Conservation (phyloP, 2,113 vertebrate species). For the Ariopsis seemanni region DNA sequence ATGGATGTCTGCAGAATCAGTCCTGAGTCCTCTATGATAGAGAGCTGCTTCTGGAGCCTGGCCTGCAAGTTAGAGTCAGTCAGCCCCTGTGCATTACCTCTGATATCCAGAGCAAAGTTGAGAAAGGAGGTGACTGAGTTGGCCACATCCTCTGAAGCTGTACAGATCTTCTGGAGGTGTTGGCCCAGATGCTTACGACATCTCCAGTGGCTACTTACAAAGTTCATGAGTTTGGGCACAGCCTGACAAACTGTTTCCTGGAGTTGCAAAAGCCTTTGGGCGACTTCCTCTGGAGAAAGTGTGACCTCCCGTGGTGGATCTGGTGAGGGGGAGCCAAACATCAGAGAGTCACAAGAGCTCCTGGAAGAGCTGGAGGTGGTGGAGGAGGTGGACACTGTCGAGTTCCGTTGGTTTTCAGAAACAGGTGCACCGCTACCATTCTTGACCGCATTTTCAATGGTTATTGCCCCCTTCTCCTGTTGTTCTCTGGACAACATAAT, state of each 20-base stretch:
- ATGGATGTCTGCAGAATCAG: constrained; percentile 80
- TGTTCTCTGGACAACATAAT: constrained; percentile 24
- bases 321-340: constrained; percentile 69
- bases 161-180: constrained; percentile 77
- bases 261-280: constrained; percentile 72
- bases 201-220: constrained; percentile 90
- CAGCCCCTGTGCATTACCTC: constrained; percentile 70
- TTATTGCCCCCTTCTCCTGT: constrained; percentile 27
- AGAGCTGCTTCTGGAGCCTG: constrained; percentile 83
- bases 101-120: constrained; percentile 76
- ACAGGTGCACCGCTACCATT: constrained; percentile 47
- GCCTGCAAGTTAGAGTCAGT: constrained; percentile 79
- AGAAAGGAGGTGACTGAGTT: constrained; percentile 78
- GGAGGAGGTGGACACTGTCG: constrained; percentile 75
- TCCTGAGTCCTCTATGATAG: constrained; percentile 79
- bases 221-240: constrained; percentile 81
- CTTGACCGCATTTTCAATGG: constrained; percentile 35
- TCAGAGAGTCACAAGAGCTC: constrained; percentile 73
- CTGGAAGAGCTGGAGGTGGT: constrained; percentile 66
- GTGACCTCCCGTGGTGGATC: constrained; percentile 68
- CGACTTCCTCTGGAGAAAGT: constrained; percentile 75
- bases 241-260: constrained; percentile 79
- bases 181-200: constrained; percentile 77
- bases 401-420: constrained; percentile 74
- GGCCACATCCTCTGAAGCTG: constrained; percentile 73